A percentile compares a stretch with the other conserved stretches of the same genome.
Conservation (phyloP, 2,113 vertebrate species). For the Ivindomyrus marchei region DNA sequence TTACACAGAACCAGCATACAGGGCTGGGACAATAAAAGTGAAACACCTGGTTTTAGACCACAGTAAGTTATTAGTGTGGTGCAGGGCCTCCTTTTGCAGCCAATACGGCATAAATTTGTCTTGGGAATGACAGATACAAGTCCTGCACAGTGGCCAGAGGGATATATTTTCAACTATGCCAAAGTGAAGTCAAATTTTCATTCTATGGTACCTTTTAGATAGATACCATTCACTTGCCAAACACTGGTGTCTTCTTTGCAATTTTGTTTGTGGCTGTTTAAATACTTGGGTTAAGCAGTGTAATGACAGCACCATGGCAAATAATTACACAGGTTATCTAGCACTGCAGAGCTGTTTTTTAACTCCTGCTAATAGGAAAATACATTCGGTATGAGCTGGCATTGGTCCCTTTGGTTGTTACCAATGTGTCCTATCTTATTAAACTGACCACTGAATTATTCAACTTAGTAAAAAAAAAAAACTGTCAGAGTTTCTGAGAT, state of each 20-base stretch:
- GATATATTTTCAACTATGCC: no score
- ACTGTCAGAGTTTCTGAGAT: background rate
- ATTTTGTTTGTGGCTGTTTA: background rate
- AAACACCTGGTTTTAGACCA: no score
- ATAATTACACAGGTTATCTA: background rate
- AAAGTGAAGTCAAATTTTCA: no score
- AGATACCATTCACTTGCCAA: no score
- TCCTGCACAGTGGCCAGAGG: no score
- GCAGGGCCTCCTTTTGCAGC: no score
- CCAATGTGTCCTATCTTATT: background rate
- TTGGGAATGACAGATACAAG: no score
- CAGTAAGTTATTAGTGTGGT: no score
- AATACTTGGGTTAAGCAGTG: background rate
- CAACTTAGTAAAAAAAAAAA: background rate
- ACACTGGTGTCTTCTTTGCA: background rate
- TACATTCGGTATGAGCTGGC: background rate
- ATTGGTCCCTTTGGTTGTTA: background rate
- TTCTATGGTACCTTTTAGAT: no score
- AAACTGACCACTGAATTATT: background rate
- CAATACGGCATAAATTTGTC: no score
- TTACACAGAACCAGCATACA: no score
- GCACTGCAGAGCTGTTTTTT: background rate
- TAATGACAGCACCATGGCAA: background rate
- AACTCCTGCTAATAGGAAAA: background rate
- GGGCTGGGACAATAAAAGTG: no score